Conservation (phyloP, 2,113 vertebrate genomes). For the Chionomys nivalis region DNA sequence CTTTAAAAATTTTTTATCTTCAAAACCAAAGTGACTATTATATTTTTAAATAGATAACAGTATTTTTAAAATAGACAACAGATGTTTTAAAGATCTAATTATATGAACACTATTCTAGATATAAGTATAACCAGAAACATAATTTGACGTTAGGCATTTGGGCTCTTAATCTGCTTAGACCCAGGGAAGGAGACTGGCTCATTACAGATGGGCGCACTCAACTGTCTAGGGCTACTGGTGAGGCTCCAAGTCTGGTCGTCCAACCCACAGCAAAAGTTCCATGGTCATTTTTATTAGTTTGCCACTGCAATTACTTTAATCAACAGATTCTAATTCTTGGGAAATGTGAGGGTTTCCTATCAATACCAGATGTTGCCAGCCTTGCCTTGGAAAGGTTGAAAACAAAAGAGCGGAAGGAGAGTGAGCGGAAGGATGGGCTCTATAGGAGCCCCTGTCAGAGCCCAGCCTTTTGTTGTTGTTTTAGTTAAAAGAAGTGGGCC, state of each 20-base stretch:
- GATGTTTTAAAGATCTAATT: constrained; percentile 41
- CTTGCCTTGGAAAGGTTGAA: constrained; percentile 34
- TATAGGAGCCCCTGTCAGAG: constrained; percentile 11
- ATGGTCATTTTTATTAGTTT: constrained; percentile 40
- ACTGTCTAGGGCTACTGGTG: background rate
- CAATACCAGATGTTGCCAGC: constrained; percentile 52
- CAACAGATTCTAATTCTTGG: constrained; percentile 54
- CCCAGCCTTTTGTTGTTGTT: constrained; percentile 47
- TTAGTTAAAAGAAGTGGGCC: constrained; percentile 31
- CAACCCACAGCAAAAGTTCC: background rate
- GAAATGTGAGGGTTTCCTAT: constrained; percentile 55
- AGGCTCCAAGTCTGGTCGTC: background rate
- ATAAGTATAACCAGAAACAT: background rate
- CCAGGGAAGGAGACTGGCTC: background rate
- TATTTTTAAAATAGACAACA: background rate
- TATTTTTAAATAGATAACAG: background rate
- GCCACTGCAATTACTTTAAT: constrained; percentile 8
- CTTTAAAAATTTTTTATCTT: constrained; percentile 26
- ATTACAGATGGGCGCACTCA: background rate
- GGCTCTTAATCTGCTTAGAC: constrained; percentile 14
- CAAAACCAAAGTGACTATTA: constrained; percentile 21
- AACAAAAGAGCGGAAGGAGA: constrained; percentile 54
- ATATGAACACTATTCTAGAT: background rate
- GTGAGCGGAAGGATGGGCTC: background rate
- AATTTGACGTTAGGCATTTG: constrained; percentile 36